Conservation (phyloP, 2,888 invertebrate genomes). For the Drosophila colorata region DNA sequence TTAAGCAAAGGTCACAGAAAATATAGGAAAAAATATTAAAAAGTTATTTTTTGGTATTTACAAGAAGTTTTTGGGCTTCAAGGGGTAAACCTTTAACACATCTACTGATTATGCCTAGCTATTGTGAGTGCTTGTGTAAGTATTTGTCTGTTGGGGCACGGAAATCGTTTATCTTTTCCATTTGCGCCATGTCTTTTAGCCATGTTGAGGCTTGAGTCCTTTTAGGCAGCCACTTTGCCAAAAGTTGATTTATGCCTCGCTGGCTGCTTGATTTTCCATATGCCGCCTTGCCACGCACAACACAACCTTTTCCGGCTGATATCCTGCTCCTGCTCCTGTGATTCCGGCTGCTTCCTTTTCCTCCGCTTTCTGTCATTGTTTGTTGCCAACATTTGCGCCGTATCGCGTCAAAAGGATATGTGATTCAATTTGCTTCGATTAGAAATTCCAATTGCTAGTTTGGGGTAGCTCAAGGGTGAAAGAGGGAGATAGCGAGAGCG, state of each 20-base stretch:
- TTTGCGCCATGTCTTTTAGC: constrained; percentile 22
- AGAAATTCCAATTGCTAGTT: constrained; percentile 70
- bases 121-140: not conserved
- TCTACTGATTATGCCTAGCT: not conserved
- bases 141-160: constrained; percentile 18
- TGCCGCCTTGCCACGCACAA: constrained; percentile 38
- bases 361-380: constrained; percentile 42
- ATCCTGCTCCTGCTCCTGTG: constrained; percentile 26
- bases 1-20: not conserved
- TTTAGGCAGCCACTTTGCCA: constrained; percentile 57
- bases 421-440: constrained; percentile 80
- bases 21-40: not conserved
- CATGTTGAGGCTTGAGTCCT: constrained; percentile 24
- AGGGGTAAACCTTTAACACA: not conserved
- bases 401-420: constrained; percentile 68
- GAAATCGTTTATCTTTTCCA: constrained; percentile 63
- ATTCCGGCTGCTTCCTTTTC: constrained; percentile 6
- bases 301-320: constrained; percentile 47
- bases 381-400: constrained; percentile 40
- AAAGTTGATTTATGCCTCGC: constrained; percentile 62
- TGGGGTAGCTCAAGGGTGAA: not conserved
- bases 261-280: constrained; percentile 55
- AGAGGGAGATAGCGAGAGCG: not conserved
- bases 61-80: not conserved
- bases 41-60: not conserved